A percentile compares a stretch with the other conserved stretches of the same genome.
Conservation (phyloP, 2,113 vertebrate species). For the Rhipidura dahli region DNA sequence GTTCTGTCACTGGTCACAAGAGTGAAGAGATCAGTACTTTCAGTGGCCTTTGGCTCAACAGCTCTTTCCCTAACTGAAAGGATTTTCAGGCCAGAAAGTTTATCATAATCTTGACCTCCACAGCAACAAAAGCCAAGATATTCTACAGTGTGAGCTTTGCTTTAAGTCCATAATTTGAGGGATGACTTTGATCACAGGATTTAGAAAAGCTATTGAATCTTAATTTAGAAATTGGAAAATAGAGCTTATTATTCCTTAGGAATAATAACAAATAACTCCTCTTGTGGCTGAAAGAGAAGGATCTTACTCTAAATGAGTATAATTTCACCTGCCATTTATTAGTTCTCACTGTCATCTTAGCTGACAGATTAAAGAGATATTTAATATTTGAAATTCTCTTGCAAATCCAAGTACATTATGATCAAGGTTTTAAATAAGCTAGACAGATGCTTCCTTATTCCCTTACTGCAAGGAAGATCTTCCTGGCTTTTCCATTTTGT, state of each 20-base stretch:
- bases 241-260: not conserved
- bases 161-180: not conserved
- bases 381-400: not conserved
- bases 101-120: not conserved
- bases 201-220: not conserved
- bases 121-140: not conserved
- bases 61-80: not conserved
- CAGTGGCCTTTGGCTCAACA: not conserved
- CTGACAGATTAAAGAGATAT: not conserved
- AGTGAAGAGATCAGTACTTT: not conserved
- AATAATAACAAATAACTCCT: not conserved
- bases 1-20: not conserved
- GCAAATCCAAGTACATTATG: not conserved
- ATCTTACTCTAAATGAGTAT: not conserved
- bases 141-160: not conserved
- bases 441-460: not conserved
- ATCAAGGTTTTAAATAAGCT: not conserved
- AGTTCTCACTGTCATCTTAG: not conserved
- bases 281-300: not conserved
- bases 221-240: not conserved
- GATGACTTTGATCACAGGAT: not conserved
- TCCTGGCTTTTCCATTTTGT: not conserved
- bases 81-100: not conserved
- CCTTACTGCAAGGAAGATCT: not conserved
- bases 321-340: not conserved